A percentile compares a stretch with the other conserved stretches of the same genome.
phyloP scores from a whole-genome alignment of 2,888 invertebrate genomes.

The Calephelis perditalis region DNA sequence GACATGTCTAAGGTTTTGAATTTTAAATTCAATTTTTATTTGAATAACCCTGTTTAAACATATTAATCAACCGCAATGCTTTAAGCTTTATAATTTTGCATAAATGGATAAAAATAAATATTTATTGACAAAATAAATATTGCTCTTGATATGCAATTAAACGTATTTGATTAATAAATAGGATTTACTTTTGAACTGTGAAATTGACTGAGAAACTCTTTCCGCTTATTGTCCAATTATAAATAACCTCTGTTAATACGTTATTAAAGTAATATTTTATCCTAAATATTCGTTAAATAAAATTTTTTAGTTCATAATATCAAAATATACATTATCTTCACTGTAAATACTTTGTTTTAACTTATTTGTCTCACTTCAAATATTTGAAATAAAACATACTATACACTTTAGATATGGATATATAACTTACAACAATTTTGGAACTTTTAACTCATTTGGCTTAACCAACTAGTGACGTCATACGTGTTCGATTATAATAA shows the following conservation, averaged over 20 bases:
- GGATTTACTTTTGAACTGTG: slow-evolving; percentile 15
- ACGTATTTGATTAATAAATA: slow-evolving; percentile 19
- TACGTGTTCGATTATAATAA: no score
- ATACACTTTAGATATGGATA: no score
- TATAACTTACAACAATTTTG: no score
- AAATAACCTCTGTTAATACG: slow-evolving; percentile 13
- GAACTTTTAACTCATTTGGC: no score
- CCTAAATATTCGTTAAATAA: background rate
- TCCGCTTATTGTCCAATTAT: slow-evolving; percentile 23
- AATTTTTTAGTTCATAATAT: background rate
- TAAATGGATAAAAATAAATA: slow-evolving; percentile 21
- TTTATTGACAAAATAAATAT: slow-evolving; percentile 22
- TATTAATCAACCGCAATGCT: slow-evolving; percentile 1
- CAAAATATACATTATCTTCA: background rate
- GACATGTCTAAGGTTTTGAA: background rate
- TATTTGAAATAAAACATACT: no score
- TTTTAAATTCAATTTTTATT: slow-evolving; percentile 4
- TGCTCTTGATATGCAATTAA: slow-evolving; percentile 32
- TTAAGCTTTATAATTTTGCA: slow-evolving; percentile 16
- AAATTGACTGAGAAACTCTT: slow-evolving; percentile 13
- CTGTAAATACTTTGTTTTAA: background rate
- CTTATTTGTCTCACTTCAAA: no score
- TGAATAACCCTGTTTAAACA: background rate
- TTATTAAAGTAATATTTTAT: background rate
- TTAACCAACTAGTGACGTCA: no score